phyloP scores from a whole-genome alignment of 2,888 invertebrate species.

The Nemurella pictetii region DNA sequence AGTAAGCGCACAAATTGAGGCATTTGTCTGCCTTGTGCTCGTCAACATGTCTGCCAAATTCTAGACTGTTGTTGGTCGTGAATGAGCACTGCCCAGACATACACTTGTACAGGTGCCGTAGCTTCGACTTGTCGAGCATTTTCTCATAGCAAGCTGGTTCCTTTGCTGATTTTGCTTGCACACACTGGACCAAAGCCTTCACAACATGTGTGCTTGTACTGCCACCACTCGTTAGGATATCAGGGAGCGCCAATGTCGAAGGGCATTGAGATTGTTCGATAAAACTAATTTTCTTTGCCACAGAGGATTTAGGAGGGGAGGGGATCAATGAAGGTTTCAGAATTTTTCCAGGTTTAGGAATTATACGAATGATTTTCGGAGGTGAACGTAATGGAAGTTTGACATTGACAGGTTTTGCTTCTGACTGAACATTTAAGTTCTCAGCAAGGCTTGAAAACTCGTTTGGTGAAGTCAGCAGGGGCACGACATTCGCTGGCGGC shows the following conservation, averaged over 20 bases:
- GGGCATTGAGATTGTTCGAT: too few species aligned
- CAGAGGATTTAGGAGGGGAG: too few species aligned
- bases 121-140: conserved; percentile 51
- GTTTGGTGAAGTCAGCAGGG: too few species aligned
- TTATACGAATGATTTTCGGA: not conserved
- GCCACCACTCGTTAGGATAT: too few species aligned
- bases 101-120: conserved; percentile 60
- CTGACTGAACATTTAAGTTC: not conserved
- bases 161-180: conserved; percentile 34
- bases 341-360: not conserved
- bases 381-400: not conserved
- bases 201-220: too few species aligned
- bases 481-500: not conserved
- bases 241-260: too few species aligned
- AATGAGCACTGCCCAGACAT: conserved; percentile 58
- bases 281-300: too few species aligned
- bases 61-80: conserved; percentile 50
- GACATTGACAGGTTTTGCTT: too few species aligned
- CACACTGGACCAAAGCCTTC: conserved; percentile 12
- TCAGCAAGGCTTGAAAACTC: not conserved
- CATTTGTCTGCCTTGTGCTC: conserved; percentile 50
- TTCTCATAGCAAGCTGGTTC: conserved; percentile 33
- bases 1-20: conserved; percentile 64
- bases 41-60: conserved; percentile 53
- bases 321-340: too few species aligned